Evolutionary conservation across 2,113 vertebrate genomes (phyloP).

Genomic region (Epinephelus cyanopodus): DNA sequence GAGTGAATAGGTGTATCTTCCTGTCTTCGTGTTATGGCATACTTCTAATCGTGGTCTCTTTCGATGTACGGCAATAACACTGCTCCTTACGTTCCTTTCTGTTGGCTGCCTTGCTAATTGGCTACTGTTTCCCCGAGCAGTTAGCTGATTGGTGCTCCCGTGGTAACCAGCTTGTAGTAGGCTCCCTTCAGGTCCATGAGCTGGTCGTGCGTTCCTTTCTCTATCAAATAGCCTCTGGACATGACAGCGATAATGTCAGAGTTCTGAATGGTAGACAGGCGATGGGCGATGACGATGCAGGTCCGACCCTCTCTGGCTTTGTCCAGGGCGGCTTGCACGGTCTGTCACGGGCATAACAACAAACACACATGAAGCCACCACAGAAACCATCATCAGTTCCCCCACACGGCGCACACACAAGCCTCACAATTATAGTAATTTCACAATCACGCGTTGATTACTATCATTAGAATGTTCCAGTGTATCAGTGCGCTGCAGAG

Average conservation of each 20-base stretch:
- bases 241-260: conserved; percentile 88
- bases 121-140: conserved; percentile 1
- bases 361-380: neutral
- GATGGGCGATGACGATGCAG: conserved; percentile 86
- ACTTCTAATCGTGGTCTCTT: neutral
- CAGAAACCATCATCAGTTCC: conserved; percentile 9
- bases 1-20: conserved; percentile 1
- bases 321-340: conserved; percentile 83
- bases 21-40: neutral
- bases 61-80: neutral
- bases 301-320: conserved; percentile 83
- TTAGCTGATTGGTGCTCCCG: conserved; percentile 87
- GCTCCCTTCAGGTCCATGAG: conserved; percentile 85
- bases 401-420: conserved; percentile 23
- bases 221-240: conserved; percentile 83
- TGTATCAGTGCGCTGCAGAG: conserved; percentile 30
- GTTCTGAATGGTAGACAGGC: conserved; percentile 88
- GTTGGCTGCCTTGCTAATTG: conserved; percentile 1
- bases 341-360: conserved; percentile 58
- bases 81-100: neutral
- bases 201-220: conserved; percentile 84
- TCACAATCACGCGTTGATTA: conserved; percentile 71
- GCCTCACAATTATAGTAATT: conserved; percentile 67
- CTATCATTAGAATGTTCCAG: conserved; percentile 71
- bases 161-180: conserved; percentile 88